Conservation (phyloP, 2,888 invertebrate species). For the Callyntrura guangdongensis region DNA sequence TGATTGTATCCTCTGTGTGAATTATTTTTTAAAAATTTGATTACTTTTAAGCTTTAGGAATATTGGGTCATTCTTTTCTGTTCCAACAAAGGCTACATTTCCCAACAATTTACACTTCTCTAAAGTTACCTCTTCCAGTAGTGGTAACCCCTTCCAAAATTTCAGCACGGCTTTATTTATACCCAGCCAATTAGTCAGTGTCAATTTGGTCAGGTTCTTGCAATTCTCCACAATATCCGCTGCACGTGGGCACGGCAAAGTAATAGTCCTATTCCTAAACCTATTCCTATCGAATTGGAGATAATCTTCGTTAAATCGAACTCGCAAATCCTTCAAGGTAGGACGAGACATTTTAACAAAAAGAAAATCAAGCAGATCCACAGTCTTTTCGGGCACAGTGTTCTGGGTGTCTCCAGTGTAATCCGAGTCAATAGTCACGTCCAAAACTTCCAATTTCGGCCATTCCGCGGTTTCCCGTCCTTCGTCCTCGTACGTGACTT, state of each 20-base stretch:
- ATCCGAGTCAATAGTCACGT: background rate
- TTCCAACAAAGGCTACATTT: conserved; percentile 37
- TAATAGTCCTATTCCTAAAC: no score
- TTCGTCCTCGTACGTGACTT: background rate
- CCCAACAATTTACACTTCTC: conserved; percentile 16
- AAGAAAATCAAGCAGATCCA: background rate
- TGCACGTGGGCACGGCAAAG: background rate
- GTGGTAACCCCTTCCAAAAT: conserved; percentile 18
- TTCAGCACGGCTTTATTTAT: conserved; percentile 21
- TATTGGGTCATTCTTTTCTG: background rate
- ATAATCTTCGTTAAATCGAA: background rate
- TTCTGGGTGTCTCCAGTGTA: background rate
- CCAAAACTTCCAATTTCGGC: background rate
- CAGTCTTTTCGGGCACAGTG: background rate
- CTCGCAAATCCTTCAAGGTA: background rate
- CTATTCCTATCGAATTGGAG: background rate
- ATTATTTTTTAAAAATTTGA: no score
- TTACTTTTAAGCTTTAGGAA: conserved; percentile 29
- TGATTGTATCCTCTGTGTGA: no score
- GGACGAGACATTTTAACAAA: background rate
- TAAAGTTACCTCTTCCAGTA: conserved; percentile 24
- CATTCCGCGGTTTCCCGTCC: background rate
- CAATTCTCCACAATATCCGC: background rate
- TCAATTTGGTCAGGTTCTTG: conserved; percentile 1
- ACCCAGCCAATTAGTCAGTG: conserved; percentile 16